Evolutionary conservation across 2,888 invertebrate species (phyloP), one percentile per base, ranked within the genome.

Genomic region (Drosophila stalkeri): DNA sequence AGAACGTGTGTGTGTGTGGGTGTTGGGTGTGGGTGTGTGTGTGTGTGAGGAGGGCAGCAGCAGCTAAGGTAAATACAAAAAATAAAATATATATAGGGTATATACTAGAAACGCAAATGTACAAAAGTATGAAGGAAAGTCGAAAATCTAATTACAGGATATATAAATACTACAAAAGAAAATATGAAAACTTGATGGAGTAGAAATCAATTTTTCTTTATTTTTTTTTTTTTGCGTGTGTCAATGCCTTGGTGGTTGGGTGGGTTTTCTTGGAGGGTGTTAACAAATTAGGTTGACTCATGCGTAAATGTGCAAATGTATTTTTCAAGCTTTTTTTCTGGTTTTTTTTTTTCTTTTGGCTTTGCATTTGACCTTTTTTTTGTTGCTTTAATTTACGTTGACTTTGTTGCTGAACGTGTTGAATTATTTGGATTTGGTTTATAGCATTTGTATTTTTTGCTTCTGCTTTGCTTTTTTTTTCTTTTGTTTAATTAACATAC

Each of bases 291-390:
- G 92, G 92, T 92, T 93, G 93, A 92, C 92, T 92, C 93, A 93
- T 93, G 93, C 93, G 85, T 92, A 91, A 90, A 90, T 92, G 93
- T 93, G 93, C 93, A 93, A 93, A 92, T 93, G 92, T 92, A 92
- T 92, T 92, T 92, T 92, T 91, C 91, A 92, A 92, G 92, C 92
- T 89, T 80, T 78, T 81, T 71, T 64, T 82, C 79, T 46, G 54
- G 47, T 51, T 64, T 64, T 60, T 37, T 37, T 35, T 12, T 35
- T 35, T 27, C 5, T 14, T 37, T 49, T 56, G 62, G 73, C 57
- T 66, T 64, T 64, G 46, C 9, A 52, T 54, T 61, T 57, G 27
- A 41, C 39, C 39, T 67, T 60, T 55, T 54, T 41, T 35, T 54
- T 20, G 35, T 39, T 3, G 37, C 35, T 54, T 54, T 39, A 20